phyloP scores from a whole-genome alignment of 2,888 invertebrate genomes.

The Dryocosmus kuriphilus region DNA sequence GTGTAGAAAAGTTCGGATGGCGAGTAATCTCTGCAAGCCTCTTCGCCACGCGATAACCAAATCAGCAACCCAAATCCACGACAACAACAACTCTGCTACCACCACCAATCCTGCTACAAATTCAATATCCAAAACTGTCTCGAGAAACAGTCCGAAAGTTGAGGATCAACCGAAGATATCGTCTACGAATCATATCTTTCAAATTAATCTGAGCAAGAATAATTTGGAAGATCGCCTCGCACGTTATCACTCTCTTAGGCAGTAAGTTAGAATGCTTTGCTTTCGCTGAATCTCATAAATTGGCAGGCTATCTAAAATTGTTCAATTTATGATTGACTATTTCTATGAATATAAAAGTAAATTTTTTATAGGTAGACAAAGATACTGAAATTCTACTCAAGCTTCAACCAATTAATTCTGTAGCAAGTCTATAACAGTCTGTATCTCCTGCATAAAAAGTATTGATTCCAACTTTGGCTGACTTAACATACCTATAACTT shows the following conservation, averaged over 20 bases:
- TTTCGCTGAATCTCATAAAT: constrained; percentile 9
- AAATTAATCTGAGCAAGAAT: constrained; percentile 1
- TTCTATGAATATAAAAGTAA: no score
- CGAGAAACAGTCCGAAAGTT: constrained; percentile 70
- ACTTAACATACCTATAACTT: neutral
- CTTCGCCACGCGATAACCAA: constrained; percentile 69
- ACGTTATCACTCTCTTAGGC: constrained; percentile 72
- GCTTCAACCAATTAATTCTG: no score
- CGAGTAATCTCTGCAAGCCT: constrained; percentile 39
- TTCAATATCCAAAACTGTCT: constrained; percentile 69
- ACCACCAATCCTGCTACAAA: constrained; percentile 59
- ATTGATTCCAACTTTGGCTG: no score
- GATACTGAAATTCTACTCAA: no score
- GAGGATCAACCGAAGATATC: constrained; percentile 58
- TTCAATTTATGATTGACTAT: neutral
- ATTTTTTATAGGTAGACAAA: no score
- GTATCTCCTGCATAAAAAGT: no score
- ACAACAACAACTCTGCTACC: constrained; percentile 60
- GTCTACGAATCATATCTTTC: constrained; percentile 63
- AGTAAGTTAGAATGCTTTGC: constrained; percentile 68
- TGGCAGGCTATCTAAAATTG: neutral
- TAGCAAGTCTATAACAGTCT: no score
- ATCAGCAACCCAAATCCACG: constrained; percentile 67
- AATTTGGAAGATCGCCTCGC: constrained; percentile 72
- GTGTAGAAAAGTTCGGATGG: constrained; percentile 22